phyloP scores from a whole-genome alignment of 2,888 invertebrate species.

The Tiphia femorata region DNA sequence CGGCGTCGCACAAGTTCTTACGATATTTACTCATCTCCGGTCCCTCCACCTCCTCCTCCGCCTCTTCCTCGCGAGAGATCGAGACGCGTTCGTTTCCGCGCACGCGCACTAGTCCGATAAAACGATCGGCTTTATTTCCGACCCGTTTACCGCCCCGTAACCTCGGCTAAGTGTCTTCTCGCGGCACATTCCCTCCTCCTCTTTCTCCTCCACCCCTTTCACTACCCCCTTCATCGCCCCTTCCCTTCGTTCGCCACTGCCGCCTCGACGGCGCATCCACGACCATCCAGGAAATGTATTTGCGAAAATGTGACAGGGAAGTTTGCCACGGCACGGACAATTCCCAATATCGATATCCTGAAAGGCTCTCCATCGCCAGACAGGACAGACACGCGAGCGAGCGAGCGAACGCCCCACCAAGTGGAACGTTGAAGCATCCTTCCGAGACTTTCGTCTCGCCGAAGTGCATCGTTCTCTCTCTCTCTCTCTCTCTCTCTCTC shows the following conservation, averaged over 20 bases:
- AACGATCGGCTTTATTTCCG: too few species aligned
- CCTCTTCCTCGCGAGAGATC: too few species aligned
- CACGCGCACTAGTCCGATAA: too few species aligned
- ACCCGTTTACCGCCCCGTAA: too few species aligned
- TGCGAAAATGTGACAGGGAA: slow-evolving; percentile 55
- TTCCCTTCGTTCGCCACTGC: not conserved
- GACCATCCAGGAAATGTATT: slow-evolving; percentile 38
- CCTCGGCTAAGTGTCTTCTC: too few species aligned
- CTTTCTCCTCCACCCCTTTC: not conserved
- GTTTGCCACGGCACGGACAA: slow-evolving; percentile 48
- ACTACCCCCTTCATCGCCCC: not conserved
- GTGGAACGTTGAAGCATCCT: slow-evolving; percentile 38
- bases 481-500: slow-evolving; percentile 13
- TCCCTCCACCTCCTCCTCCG: not conserved
- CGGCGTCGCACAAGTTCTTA: too few species aligned
- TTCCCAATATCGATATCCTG: slow-evolving; percentile 59
- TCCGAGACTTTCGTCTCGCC: slow-evolving; percentile 41
- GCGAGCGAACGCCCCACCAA: not conserved
- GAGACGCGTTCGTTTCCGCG: too few species aligned
- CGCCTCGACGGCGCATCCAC: not conserved
- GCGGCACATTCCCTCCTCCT: not conserved
- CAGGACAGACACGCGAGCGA: slow-evolving; percentile 10
- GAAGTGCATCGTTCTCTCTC: slow-evolving; percentile 30
- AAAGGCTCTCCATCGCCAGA: slow-evolving; percentile 41
- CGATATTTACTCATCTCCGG: too few species aligned